Evolutionary conservation across 1,140 invertebrate species (phyloP).

Genomic region (Zaprionus tsacasi): DNA sequence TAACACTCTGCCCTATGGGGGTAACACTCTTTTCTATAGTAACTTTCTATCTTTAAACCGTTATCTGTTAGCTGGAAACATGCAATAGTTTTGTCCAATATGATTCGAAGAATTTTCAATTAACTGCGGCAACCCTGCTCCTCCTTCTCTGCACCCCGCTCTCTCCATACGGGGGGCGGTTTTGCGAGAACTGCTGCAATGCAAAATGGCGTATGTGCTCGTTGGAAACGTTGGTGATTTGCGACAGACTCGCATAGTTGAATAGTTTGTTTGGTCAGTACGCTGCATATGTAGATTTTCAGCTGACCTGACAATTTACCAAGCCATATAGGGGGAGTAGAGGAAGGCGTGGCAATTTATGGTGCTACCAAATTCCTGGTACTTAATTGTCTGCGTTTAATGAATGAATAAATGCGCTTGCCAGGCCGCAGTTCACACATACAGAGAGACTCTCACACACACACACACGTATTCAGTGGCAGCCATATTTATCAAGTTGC

Average conservation of each 20-base stretch:
- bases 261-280: slow-evolving; percentile 79
- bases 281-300: slow-evolving; percentile 76
- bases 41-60: too few relatives aligned
- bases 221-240: slow-evolving; percentile 43
- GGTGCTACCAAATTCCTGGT: slow-evolving; percentile 76
- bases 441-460: not conserved
- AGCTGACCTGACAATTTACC: slow-evolving; percentile 78
- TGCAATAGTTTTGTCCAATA: slow-evolving; percentile 51
- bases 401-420: slow-evolving; percentile 76
- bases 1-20: too few relatives aligned
- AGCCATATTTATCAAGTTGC: slow-evolving; percentile 53
- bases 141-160: not conserved
- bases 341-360: slow-evolving; percentile 55
- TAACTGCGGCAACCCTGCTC: slow-evolving; percentile 52
- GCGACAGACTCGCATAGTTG: slow-evolving; percentile 57
- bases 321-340: too few relatives aligned
- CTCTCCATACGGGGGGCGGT: slow-evolving; percentile 46
- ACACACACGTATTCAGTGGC: not conserved
- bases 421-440: slow-evolving; percentile 2
- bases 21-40: too few relatives aligned
- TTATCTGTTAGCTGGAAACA: not conserved
- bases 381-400: slow-evolving; percentile 82
- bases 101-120: slow-evolving; percentile 77
- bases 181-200: slow-evolving; percentile 55
- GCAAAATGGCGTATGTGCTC: slow-evolving; percentile 75